A percentile compares a stretch with the other conserved stretches of the same genome.
These are phyloP conservation scores for Grus americana DNA, from an alignment of 2,113 vertebrate species.

Conservation along the genomic window DNA sequence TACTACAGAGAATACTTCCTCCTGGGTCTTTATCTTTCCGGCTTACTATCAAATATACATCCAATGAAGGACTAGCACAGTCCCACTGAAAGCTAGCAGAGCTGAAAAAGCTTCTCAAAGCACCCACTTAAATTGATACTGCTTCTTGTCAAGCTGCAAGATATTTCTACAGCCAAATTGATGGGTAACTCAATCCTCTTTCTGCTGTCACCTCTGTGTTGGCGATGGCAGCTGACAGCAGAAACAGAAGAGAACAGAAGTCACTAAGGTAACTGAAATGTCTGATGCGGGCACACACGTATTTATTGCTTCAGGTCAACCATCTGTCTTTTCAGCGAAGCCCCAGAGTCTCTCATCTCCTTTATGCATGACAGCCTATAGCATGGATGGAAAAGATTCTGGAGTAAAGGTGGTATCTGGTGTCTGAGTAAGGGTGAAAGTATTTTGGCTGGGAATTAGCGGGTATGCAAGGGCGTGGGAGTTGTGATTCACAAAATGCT, in stretches of 20 bases:
- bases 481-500: conserved; percentile 1
- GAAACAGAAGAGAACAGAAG: neutral
- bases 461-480: neutral
- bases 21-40: neutral
- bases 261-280: neutral
- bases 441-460: neutral
- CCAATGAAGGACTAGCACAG: neutral
- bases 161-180: neutral
- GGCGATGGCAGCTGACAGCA: neutral
- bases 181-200: neutral
- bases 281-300: neutral
- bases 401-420: conserved; percentile 10
- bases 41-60: neutral
- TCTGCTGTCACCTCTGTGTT: neutral
- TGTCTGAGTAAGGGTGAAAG: neutral
- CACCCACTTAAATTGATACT: neutral
- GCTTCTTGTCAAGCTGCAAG: neutral
- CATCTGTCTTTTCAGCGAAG: neutral
- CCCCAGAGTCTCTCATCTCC: neutral
- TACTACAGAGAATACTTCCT: neutral
- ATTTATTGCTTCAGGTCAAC: neutral
- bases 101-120: neutral
- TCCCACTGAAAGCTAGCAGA: neutral
- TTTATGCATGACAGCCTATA: neutral
- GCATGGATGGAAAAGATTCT: neutral